A percentile compares a stretch with the other conserved stretches of the same genome.
Conservation (phyloP, 1,140 invertebrate species). For the Acyrthosiphon pisum region DNA sequence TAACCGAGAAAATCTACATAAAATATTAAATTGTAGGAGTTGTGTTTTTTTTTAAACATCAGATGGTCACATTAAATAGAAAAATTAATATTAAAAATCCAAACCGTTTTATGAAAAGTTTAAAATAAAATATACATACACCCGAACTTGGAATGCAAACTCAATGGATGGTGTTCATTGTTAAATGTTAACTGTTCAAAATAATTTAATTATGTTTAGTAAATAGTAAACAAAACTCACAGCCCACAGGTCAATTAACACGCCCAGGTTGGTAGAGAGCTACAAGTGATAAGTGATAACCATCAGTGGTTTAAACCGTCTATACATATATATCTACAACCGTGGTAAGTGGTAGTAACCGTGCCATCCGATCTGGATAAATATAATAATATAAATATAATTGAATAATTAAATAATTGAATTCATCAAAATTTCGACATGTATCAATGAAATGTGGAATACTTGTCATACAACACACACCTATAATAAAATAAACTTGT, state of each 20-base stretch:
- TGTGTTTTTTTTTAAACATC: background rate
- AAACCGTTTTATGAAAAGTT: background rate
- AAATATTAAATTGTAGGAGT: background rate
- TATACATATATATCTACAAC: too few relatives aligned
- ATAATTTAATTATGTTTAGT: background rate
- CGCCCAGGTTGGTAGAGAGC: constrained; percentile 29
- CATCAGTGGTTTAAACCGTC: too few relatives aligned
- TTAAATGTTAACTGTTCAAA: too few relatives aligned
- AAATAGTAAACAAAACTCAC: background rate
- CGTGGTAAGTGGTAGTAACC: too few relatives aligned
- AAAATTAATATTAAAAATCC: background rate
- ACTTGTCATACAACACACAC: too few relatives aligned
- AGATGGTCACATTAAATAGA: background rate
- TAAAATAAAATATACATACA: background rate
- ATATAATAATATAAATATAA: too few relatives aligned
- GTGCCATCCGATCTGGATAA: too few relatives aligned
- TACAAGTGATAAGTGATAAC: background rate
- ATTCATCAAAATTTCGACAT: too few relatives aligned
- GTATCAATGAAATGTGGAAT: too few relatives aligned
- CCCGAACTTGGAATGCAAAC: constrained; percentile 10
- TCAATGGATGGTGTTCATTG: background rate
- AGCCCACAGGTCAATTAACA: background rate
- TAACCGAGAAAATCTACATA: background rate
- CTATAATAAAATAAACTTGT: too few relatives aligned
- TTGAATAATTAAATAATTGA: too few relatives aligned